These are phyloP conservation scores for Nothura maculosa DNA, from an alignment of 2,797 vertebrate species.

Conservation along the genomic window DNA sequence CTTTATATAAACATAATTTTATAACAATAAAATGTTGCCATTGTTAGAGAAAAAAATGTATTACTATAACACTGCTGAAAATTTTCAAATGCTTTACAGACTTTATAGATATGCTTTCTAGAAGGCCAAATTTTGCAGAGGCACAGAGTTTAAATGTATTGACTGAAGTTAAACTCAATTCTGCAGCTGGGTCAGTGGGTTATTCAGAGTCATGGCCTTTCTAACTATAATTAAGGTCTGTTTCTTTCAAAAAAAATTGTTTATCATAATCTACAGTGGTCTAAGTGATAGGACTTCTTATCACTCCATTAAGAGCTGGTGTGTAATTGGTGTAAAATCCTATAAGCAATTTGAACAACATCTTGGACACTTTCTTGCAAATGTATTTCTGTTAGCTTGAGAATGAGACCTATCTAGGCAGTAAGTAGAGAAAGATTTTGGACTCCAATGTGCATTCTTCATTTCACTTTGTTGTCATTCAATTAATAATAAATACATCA, in stretches of 20 bases:
- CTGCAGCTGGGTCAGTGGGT: neutral
- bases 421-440: neutral
- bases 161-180: neutral
- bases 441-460: neutral
- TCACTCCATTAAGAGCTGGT: neutral
- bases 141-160: neutral
- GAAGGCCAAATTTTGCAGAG: neutral
- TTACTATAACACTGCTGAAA: neutral
- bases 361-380: neutral
- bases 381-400: neutral
- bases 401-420: neutral
- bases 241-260: neutral
- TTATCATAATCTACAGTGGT: neutral
- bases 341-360: neutral
- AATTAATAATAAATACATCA: neutral
- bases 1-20: neutral
- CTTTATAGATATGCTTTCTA: neutral
- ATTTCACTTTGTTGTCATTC: constrained; percentile 17
- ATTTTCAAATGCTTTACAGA: neutral
- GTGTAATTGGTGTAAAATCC: neutral
- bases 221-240: neutral
- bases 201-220: neutral
- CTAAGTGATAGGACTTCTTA: neutral
- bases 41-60: neutral
- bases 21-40: neutral